These are phyloP conservation scores for Oreotrochilus melanogaster DNA, from an alignment of 2,113 vertebrate genomes.

Conservation along the genomic window DNA sequence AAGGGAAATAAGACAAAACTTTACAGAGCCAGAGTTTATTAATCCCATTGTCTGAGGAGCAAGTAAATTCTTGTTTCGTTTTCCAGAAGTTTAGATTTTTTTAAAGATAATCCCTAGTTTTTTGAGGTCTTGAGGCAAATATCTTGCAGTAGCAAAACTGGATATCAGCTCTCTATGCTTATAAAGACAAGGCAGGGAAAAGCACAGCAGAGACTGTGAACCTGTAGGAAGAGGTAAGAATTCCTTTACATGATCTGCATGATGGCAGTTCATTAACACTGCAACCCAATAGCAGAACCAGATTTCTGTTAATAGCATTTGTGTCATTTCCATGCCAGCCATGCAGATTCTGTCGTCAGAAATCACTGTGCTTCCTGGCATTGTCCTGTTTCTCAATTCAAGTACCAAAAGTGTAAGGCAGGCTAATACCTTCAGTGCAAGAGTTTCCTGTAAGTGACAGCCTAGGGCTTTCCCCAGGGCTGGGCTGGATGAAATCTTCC, in stretches of 20 bases:
- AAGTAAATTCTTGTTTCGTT: background rate
- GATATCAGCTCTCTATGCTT: background rate
- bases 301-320: background rate
- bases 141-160: background rate
- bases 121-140: background rate
- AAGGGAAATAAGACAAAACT: background rate
- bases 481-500: background rate
- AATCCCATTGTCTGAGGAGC: background rate
- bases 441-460: background rate
- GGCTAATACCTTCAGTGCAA: background rate
- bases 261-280: background rate
- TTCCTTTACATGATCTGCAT: background rate
- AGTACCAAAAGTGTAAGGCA: background rate
- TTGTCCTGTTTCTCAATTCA: background rate
- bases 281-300: background rate
- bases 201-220: background rate
- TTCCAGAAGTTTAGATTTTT: background rate
- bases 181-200: background rate
- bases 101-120: background rate
- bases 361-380: background rate
- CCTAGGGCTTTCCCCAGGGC: background rate
- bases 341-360: background rate
- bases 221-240: background rate
- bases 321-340: rapidly evolving
- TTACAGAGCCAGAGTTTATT: background rate